Evolutionary conservation across 2,888 invertebrate species (phyloP).

Genomic region (Drosophila lacicola): DNA sequence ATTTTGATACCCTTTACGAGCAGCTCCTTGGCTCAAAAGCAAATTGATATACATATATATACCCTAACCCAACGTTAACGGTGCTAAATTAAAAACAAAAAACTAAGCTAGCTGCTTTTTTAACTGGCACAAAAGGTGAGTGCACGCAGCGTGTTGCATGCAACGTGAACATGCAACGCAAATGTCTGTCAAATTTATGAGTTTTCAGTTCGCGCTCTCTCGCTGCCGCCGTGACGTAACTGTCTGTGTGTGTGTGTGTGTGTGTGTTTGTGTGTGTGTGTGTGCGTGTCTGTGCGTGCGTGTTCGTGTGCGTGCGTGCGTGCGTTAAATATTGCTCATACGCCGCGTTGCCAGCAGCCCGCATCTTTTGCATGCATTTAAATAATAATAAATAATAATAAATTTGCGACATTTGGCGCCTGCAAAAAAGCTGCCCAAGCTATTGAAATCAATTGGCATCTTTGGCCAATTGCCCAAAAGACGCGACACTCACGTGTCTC

Average conservation of each 20-base stretch:
- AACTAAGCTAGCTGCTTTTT: slow-evolving; percentile 19
- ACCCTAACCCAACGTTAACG: slow-evolving; percentile 26
- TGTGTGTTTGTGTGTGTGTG: slow-evolving; percentile 8
- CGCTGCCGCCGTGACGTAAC: slow-evolving; percentile 49
- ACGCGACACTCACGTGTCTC: slow-evolving; percentile 43
- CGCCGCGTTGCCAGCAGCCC: slow-evolving; percentile 48
- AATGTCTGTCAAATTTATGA: slow-evolving; percentile 16
- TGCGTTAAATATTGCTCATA: slow-evolving; percentile 66
- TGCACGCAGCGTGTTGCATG: slow-evolving; percentile 58
- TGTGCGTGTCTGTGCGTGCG: slow-evolving; percentile 13
- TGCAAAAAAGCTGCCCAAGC: slow-evolving; percentile 15
- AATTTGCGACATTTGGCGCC: slow-evolving; percentile 20
- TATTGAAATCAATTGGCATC: slow-evolving; percentile 38
- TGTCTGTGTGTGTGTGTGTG: slow-evolving; percentile 9
- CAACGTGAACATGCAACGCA: slow-evolving; percentile 29
- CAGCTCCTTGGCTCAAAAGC: slow-evolving; percentile 18
- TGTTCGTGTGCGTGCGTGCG: slow-evolving; percentile 18
- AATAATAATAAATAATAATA: slow-evolving; percentile 36
- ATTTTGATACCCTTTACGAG: slow-evolving; percentile 55
- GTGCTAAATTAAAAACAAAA: not conserved
- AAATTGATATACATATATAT: not conserved
- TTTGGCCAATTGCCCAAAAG: slow-evolving; percentile 46
- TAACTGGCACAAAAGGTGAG: slow-evolving; percentile 64
- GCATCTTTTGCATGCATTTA: slow-evolving; percentile 25
- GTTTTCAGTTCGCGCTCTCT: slow-evolving; percentile 21